phyloP scores from a whole-genome alignment of 2,113 vertebrate species.

The Petrocephalus zakoni region DNA sequence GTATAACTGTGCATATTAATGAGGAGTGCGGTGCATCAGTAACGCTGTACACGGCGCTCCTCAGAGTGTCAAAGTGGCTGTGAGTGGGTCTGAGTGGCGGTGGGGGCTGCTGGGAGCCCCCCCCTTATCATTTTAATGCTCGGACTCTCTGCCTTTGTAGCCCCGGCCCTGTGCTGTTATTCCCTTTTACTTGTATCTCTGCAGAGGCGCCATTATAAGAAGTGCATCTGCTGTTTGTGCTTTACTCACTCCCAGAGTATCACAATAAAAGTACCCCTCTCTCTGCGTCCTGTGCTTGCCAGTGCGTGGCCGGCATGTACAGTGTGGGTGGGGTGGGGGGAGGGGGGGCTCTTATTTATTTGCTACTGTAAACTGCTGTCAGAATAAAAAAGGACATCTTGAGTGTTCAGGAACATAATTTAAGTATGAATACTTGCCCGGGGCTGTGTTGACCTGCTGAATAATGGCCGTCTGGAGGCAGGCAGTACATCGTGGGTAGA shows the following conservation, averaged over 20 bases:
- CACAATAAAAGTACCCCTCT: constrained; percentile 16
- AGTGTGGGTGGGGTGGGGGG: background rate
- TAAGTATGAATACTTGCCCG: constrained; percentile 23
- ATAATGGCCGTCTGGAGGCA: constrained; percentile 4
- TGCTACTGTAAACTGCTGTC: constrained; percentile 18
- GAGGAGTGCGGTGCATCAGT: background rate
- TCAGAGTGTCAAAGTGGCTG: background rate
- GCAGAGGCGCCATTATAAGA: background rate
- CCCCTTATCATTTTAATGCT: constrained; percentile 6
- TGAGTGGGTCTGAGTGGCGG: background rate
- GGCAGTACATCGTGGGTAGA: background rate
- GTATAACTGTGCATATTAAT: constrained; percentile 22
- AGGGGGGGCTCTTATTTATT: constrained; percentile 18
- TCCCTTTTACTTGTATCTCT: background rate
- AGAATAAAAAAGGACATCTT: constrained; percentile 24
- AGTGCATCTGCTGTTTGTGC: background rate
- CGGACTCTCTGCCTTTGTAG: background rate
- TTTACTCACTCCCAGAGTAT: constrained; percentile 12
- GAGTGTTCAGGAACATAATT: constrained; percentile 22
- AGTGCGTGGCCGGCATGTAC: background rate
- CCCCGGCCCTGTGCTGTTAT: background rate
- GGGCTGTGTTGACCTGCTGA: constrained; percentile 26
- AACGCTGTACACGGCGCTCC: background rate
- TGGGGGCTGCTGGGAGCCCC: background rate
- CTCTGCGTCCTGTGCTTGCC: background rate